Base-by-base conservation (phyloP, 1,140 invertebrate genomes). In the Berghia stephanieae region DNA sequence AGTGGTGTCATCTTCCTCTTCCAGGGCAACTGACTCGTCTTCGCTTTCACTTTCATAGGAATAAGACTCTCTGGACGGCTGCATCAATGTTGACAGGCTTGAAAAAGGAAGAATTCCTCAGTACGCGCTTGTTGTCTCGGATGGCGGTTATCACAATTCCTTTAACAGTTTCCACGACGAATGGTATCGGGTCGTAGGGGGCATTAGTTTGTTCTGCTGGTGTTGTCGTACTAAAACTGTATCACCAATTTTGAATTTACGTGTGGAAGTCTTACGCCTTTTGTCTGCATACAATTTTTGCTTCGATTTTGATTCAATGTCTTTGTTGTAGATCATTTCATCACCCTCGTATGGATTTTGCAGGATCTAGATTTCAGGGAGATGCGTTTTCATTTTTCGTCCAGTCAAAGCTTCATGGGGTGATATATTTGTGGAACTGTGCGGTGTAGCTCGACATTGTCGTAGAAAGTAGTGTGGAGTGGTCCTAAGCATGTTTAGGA, bases 401-500 rank as follows among this genome's bases (percentile, higher is more conserved):
- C 71, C 76, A 63, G 57, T 71, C 0, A 78, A 68, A 13, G 75
- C 79, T 63, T 80, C 69, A 77, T 70, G 77, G 24, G 81, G 77
- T n/a, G 73, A 77, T 38, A 74, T 66, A 18, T 55, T 21, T 27
- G 78, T 81, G 8, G 80, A 3, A 24, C 6, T 18, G 34, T 79
- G 66, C n/a, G 75, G 75, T 18, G 82, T 83, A 24, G 78, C 80
- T 60, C 80, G 57, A 57, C 81, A 83, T 10, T 80, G 70, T 27
- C 57, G 40, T 8, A 80, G 78, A 76, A 80, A 83, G n/a, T n/a
- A n/a, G n/a, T n/a, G n/a, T n/a, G n/a, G n/a, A n/a, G n/a, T n/a
- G n/a, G n/a, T n/a, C n/a, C n/a, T n/a, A n/a, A n/a, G n/a, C n/a
- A n/a, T n/a, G n/a, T n/a, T n/a, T n/a, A n/a, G n/a, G n/a, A n/a